Conservation (phyloP, 2,888 invertebrate genomes). For the Epinotia brunnichana region DNA sequence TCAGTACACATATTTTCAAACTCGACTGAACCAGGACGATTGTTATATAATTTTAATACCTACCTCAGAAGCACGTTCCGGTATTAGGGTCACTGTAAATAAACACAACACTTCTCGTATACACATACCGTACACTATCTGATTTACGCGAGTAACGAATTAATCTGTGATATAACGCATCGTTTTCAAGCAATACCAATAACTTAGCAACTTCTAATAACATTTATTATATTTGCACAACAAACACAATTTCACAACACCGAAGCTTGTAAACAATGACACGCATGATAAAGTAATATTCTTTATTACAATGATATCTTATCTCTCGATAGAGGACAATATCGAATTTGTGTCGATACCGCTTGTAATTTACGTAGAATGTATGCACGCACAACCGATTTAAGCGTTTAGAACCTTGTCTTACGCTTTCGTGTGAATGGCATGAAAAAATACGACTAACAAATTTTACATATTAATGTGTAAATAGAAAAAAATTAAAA, state of each 20-base stretch:
- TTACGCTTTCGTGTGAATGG: too few relatives aligned
- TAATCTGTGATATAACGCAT: not conserved
- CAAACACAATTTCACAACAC: constrained; percentile 4
- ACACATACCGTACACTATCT: not conserved
- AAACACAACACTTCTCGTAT: not conserved
- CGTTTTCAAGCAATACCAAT: not conserved
- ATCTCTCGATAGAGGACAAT: constrained; percentile 21
- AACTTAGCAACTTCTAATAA: not conserved
- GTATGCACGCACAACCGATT: not conserved
- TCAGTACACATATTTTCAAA: too few relatives aligned
- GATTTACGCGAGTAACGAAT: not conserved
- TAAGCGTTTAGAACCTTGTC: not conserved
- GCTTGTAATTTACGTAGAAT: constrained; percentile 1
- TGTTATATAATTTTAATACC: too few relatives aligned
- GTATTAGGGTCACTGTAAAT: not conserved
- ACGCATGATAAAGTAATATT: constrained; percentile 26
- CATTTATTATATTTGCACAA: not conserved
- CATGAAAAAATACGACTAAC: too few relatives aligned
- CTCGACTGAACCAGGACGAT: too few relatives aligned
- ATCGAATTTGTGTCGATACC: constrained; percentile 27
- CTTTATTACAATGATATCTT: constrained; percentile 24
- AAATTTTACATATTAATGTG: too few relatives aligned
- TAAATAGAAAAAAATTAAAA: too few relatives aligned
- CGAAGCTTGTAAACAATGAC: constrained; percentile 24
- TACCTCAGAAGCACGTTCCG: not conserved